Evolutionary conservation across 2,797 vertebrate species (phyloP), one percentile per base, ranked within the genome.

Genomic region (Takifugu rubripes): DNA sequence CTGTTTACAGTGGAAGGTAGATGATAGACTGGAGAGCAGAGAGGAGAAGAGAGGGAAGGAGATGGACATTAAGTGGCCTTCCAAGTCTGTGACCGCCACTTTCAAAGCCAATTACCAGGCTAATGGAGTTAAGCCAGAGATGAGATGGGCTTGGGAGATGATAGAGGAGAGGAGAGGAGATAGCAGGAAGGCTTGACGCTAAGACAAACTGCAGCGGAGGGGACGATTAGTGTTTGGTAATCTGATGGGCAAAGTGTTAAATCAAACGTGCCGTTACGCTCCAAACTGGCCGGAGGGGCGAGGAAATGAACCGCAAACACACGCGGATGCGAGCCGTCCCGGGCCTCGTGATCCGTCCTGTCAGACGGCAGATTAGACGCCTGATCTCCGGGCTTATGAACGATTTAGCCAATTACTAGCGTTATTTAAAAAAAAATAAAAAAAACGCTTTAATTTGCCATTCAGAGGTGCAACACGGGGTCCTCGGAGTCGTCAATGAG

Each of bases 1-100:
- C 84, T 90, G 88, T 92, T 92, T 91, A 91, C 84, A 77, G 78
- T 69, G 55, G 68, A 86, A 88, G 90, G 87, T 90, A 88, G 89
- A 90, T 88, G 87, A 86, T 89, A 82, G 86, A 88, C 81, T 79
- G 80, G 59, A 45, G 84, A 73, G 79, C 61, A 63, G 60, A 69
- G 67, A 59, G 71, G 68, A 68, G 62, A 75, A 68, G 68, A 67
- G 60, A 68, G 74, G 54, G 65, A 73, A 69, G 54, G 77, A 78
- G 81, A 83, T 57, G 86, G 88, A 86, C 84, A 85, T 77, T 83
- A 80, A 87, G 81, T 84, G 84, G 81, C 78, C 84, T 77, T 76
- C 68, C 46, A 61, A 86, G 80, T 82, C 84, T 58, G 72, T 72
- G 79, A 68, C 76, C 56, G 54, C 71, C 77, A 68, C 78, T 81